A percentile compares a stretch with the other conserved stretches of the same genome.
Evolutionary conservation across 92 coral and sea anemone species (phyloP).

Genomic region (Zoanthus solanderi): DNA sequence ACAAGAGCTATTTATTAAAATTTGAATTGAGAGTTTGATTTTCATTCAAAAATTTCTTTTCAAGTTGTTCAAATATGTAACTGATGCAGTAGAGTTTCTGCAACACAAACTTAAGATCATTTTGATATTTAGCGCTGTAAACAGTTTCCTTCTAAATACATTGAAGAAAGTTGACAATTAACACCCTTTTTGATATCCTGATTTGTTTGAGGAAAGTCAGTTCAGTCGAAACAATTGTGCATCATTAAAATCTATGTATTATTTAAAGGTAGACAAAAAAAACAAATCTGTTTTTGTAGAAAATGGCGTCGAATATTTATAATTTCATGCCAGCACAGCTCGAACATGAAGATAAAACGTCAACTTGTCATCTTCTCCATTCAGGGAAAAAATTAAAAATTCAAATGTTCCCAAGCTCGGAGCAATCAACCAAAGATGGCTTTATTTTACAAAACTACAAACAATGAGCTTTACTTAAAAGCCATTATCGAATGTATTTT

Average conservation of each 20-base stretch:
- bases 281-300: background rate
- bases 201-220: background rate
- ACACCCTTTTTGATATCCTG: conserved; percentile 14
- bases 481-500: conserved; percentile 46
- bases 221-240: background rate
- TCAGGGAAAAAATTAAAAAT: conserved; percentile 44
- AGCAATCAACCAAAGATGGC: conserved; percentile 43
- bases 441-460: conserved; percentile 33
- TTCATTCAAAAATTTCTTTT: background rate
- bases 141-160: conserved; percentile 1
- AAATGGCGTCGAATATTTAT: background rate
- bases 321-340: background rate
- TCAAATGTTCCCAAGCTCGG: conserved; percentile 24
- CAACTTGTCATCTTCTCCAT: conserved; percentile 18
- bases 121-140: conserved; percentile 8
- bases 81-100: background rate
- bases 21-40: background rate
- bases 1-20: background rate
- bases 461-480: conserved; percentile 49
- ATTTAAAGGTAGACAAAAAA: background rate
- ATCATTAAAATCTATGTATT: background rate
- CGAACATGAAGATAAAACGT: background rate
- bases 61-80: background rate
- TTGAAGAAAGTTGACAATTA: background rate
- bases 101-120: background rate